Evolutionary conservation across 2,113 vertebrate genomes (phyloP).

Genomic region (Nyctibius bracteatus): DNA sequence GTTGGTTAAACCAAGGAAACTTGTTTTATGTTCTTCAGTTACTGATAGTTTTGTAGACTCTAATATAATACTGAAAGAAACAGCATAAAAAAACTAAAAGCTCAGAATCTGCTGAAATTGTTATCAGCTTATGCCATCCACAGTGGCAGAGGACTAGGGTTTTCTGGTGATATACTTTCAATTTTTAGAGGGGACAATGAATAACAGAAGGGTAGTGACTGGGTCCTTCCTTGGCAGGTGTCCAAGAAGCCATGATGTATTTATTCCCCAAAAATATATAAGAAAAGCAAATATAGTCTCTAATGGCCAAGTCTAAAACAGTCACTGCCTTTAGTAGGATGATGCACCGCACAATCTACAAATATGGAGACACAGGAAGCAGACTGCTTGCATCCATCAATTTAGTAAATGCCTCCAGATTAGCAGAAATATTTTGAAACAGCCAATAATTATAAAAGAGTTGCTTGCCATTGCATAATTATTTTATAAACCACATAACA

Average conservation of each 20-base stretch:
- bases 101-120: background rate
- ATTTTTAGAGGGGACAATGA: background rate
- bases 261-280: too few relatives aligned
- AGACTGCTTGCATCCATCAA: conserved; percentile 51
- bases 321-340: conserved; percentile 19
- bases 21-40: background rate
- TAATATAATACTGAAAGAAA: background rate
- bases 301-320: background rate
- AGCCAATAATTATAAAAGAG: conserved; percentile 74
- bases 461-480: conserved; percentile 78
- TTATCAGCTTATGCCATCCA: background rate
- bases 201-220: background rate
- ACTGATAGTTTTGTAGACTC: background rate
- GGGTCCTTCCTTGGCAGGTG: conserved; percentile 41
- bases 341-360: background rate
- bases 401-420: conserved; percentile 61
- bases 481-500: conserved; percentile 80
- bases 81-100: background rate
- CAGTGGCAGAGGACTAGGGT: background rate
- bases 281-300: background rate
- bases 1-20: background rate
- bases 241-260: background rate
- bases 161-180: background rate
- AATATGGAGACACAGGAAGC: conserved; percentile 13
- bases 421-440: conserved; percentile 76